Evolutionary conservation across 2,888 invertebrate species (phyloP), one percentile per base, ranked within the genome.

Genomic region (Adineta ricciae): DNA sequence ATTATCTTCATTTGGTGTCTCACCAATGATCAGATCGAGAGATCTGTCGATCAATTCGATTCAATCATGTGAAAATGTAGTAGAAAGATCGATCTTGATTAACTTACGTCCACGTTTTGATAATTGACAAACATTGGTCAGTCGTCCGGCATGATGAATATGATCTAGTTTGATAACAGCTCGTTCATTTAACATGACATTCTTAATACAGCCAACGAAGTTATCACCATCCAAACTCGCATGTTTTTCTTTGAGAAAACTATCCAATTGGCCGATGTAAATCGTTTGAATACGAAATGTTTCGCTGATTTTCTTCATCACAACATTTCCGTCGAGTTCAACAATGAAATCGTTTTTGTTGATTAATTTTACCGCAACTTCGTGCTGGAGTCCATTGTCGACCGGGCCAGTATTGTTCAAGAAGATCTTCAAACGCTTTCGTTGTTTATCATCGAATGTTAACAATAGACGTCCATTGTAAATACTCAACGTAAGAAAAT

Each of bases 211-310:
- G 5, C 78, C 78, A 38, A 78, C 36, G n/a, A 78, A 78, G 14
- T 78, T 78, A 41, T 78, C 78, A 24, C 78, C 78, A 38, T 78
- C 78, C 41, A 78, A 78, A 7, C 41, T 41, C 0, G 32, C 1
- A 78, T 41, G 0, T 41, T 41, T 38, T 21, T 78, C 41, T 78
- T 41, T 78, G 14, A 41, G 24, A 78, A 24, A 78, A 41, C 78
- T 14, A 78, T 78, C 78, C 11, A 78, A 41, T 78, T 78, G 78
- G n/a, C 78, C 78, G 41, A 78, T 41, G 41, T 78, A 78, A 78
- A 78, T 78, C n/a, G 41, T 41, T 24, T 78, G 36, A 38, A 78
- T 41, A 78, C 41, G 41, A 24, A 78, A 24, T 32, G 27, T 64
- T 24, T 32, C 27, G 16, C 0, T 11, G 3, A 64, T 4, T 64